These are phyloP conservation scores for Anisognathus igniventris DNA, from an alignment of 2,797 vertebrate species.

Conservation along the genomic window DNA sequence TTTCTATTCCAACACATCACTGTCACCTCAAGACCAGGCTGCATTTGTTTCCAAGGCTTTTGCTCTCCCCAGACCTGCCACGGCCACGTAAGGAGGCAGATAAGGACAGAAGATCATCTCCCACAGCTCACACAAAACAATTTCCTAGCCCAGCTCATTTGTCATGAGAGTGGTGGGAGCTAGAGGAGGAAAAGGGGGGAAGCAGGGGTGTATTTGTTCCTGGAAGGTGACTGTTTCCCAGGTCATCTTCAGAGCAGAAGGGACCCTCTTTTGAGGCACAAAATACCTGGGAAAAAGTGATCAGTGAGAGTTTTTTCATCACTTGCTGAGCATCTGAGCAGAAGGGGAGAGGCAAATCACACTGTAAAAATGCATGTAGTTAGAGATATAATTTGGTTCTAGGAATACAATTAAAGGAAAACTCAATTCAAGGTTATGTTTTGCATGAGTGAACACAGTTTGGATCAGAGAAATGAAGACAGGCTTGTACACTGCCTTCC, in stretches of 20 bases:
- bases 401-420: background rate
- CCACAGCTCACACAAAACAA: fast-evolving
- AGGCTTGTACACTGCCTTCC: background rate
- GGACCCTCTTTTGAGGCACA: background rate
- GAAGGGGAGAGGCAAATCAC: background rate
- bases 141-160: background rate
- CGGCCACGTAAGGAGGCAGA: fast-evolving
- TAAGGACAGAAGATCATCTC: background rate
- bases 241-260: background rate
- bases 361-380: background rate
- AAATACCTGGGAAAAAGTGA: background rate
- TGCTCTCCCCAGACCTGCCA: background rate
- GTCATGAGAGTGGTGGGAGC: background rate
- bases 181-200: background rate
- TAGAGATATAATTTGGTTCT: background rate
- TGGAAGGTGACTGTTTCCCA: background rate
- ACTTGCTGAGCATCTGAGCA: background rate
- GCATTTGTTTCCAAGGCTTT: background rate
- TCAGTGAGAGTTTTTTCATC: background rate
- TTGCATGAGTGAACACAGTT: background rate
- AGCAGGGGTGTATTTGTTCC: background rate
- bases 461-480: background rate
- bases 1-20: background rate
- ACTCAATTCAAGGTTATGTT: background rate
- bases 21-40: background rate